phyloP scores from a whole-genome alignment of 1,140 invertebrate species.

The Solenopsis invicta region DNA sequence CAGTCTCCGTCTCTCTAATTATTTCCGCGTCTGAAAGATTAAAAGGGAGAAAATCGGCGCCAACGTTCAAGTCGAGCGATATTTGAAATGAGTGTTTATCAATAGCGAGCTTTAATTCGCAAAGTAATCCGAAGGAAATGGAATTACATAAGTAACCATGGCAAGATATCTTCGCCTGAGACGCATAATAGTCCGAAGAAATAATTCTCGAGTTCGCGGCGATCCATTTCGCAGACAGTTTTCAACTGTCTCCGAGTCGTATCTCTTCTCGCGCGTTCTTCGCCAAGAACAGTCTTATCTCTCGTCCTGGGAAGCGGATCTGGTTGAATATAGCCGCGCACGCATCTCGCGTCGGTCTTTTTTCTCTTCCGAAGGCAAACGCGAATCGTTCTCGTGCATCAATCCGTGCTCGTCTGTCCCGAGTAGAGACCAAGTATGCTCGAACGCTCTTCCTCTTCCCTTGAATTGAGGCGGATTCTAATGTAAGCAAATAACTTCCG shows the following conservation, averaged over 20 bases:
- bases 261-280: conserved; percentile 51
- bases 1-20: neutral
- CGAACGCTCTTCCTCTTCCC: conserved; percentile 46
- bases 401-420: conserved; percentile 70
- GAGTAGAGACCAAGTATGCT: conserved; percentile 33
- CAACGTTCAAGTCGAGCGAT: neutral
- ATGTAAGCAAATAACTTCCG: conserved; percentile 80
- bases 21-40: neutral
- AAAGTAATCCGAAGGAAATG: neutral
- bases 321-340: conserved; percentile 5
- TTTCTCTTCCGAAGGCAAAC: conserved; percentile 23
- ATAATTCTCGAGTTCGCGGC: conserved; percentile 58
- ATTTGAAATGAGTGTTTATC: neutral
- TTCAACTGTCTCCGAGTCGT: conserved; percentile 32
- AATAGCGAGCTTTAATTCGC: neutral
- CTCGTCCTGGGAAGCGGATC: conserved; percentile 33
- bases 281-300: conserved; percentile 17
- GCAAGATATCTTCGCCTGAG: neutral
- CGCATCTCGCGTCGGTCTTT: conserved; percentile 9
- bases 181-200: conserved; percentile 15
- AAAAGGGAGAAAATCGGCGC: neutral
- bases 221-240: conserved; percentile 41
- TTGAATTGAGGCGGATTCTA: conserved; percentile 67
- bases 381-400: conserved; percentile 66
- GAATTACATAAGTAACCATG: neutral